Base-by-base conservation (phyloP, 2,888 invertebrate genomes). In the Cancer borealis region DNA sequence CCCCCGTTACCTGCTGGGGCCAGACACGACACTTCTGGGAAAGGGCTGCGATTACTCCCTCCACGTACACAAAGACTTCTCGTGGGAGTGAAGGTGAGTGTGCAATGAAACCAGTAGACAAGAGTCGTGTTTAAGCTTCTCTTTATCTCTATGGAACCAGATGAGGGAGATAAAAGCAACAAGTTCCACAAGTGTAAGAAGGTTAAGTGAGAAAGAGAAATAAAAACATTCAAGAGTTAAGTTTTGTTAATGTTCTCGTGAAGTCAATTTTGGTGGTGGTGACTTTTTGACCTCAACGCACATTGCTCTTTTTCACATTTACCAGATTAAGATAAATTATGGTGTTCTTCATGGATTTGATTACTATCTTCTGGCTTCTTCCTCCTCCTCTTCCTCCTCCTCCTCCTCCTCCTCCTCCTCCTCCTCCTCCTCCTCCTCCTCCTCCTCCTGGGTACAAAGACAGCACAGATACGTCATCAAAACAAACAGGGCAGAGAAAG, bases 21-120 rank as follows among this genome's bases (percentile, higher is more conserved):
- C 79, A 79, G 79, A 79, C 79, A 79, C 66, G 66, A 30, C 79
- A 79, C 79, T 79, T 79, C 79, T 79, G 79, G 79, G 79, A 79
- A 79, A 79, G 79, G 12, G 1, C 30, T 26, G 4, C 26, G 30
- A 79, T 79, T 30, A 14, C 79, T 26, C 30, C 79, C 10, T 79
- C 8, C 79, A 79, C 30, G 30, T 79, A 79, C 79, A 79, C 79
- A 79, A 79, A 79, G 79, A 79, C 79, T 79, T 26, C 79, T 21
- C 66, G 21, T 6, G 30, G 30, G 14, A 12, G 79, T 79, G 30
- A 79, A 30, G 10, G 8, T n/a, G 1, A 26, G 26, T 79, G 26
- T 2, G 79, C 79, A 79, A n/a, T 79, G 79, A 79, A 26, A 5
- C 6, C 26, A 12, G 26, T 79, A 26, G 26, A 79, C 17, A 26